Base-by-base conservation (phyloP, 92 coral and sea anemone species). In the Palythoa grandis region DNA sequence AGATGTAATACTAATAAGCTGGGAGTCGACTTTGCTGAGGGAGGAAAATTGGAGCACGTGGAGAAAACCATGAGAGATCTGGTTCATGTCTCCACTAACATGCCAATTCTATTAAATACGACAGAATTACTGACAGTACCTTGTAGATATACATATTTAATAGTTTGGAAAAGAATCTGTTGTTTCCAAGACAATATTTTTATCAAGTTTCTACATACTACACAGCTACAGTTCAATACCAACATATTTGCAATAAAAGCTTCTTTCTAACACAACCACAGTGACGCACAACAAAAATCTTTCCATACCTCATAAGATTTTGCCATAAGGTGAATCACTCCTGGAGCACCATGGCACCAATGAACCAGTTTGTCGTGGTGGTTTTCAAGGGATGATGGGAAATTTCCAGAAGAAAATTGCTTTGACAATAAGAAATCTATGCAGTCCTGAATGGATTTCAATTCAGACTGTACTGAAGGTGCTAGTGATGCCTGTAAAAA, bases 281-380 rank as follows among this genome's bases (percentile, higher is more conserved):
- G n/a, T 60, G 17, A 60, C 16, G 23, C 20, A 69, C 47, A 69
- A 10, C 15, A 38, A 70, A 20, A 0, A 35, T 6, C 38, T 23
- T 24, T 54, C 13, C 16, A 56, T 11, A 94, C 99, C 99, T 95
- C 91, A 90, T 93, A 87, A 29, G 99, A 95, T 83, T 93, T 96
- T 68, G 93, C 80, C 98, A 96, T 90, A 37, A 96, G 92, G 57
- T 94, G 92, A 13, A 94, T 90, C 20, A 95, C 93, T 48, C 99
- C 99, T 19, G 99, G 98, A 10, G 99, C 99, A 16, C 99, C 99
- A 76, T 96, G 99, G 35, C 99, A 96, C 99, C 99, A 96, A 88
- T 96, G 99, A 47, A 94, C 52, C 50, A 96, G 89, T 74, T 91
- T 91, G 83, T 96, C 99, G 14, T 90, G 78, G 15, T 77, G 85